These are phyloP conservation scores for Erinaceus europaeus DNA, from an alignment of 2,113 vertebrate genomes.

Conservation along the genomic window DNA sequence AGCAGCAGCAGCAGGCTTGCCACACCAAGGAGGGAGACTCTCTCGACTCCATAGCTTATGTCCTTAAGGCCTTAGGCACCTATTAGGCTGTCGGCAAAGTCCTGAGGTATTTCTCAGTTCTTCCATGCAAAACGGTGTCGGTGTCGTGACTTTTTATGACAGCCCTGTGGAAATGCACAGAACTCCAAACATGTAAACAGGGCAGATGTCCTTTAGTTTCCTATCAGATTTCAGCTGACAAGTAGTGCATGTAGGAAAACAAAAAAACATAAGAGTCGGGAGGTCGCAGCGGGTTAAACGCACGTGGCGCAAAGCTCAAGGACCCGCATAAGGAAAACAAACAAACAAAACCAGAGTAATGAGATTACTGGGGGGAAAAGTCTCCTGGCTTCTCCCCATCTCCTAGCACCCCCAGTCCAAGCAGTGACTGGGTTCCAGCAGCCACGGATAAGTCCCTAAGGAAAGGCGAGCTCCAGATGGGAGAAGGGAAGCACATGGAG, in stretches of 20 bases:
- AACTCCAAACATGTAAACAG: not conserved
- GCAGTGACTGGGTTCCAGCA: not conserved
- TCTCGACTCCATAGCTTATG: no score
- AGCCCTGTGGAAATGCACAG: not conserved
- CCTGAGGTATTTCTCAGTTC: no score
- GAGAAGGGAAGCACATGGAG: constrained; percentile 5
- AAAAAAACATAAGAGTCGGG: no score
- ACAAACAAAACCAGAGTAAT: no score
- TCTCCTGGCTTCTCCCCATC: not conserved
- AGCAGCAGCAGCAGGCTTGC: not conserved
- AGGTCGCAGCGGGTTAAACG: no score
- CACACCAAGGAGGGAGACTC: no score
- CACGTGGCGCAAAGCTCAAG: no score
- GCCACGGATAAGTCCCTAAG: not conserved
- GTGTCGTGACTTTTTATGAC: no score
- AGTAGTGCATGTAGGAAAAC: not conserved
- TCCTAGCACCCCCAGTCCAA: not conserved
- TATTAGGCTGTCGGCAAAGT: no score
- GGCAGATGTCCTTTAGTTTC: not conserved
- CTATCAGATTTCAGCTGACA: not conserved
- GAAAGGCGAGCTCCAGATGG: constrained; percentile 43
- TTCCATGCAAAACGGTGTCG: no score
- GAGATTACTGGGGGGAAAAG: no score
- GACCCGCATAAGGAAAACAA: no score
- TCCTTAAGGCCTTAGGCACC: not conserved